Evolutionary conservation across 2,888 invertebrate species (phyloP).

Genomic region (Clostera curtula): DNA sequence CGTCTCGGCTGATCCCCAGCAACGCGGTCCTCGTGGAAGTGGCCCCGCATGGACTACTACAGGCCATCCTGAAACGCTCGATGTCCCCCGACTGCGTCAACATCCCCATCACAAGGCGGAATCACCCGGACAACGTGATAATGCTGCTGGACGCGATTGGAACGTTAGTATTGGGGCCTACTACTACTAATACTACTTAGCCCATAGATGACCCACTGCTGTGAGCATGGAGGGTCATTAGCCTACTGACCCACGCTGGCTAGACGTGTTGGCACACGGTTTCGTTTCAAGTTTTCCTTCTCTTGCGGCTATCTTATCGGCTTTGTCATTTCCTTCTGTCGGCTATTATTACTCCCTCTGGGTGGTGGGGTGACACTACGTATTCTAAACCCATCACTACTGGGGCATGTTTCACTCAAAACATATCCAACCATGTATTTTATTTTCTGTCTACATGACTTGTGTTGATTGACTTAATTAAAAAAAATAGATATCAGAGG

Average conservation of each 20-base stretch:
- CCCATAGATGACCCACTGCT: too few species aligned
- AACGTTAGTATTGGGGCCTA: slow-evolving; percentile 20
- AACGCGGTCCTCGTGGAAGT: slow-evolving; percentile 88
- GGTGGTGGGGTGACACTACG: too few species aligned
- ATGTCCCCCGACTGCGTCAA: slow-evolving; percentile 76
- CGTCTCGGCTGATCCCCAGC: slow-evolving; percentile 80
- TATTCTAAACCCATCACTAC: neutral
- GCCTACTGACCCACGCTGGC: too few species aligned
- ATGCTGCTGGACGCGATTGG: slow-evolving; percentile 74
- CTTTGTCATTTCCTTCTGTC: too few species aligned
- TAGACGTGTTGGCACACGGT: too few species aligned
- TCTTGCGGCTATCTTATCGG: too few species aligned
- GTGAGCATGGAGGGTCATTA: too few species aligned
- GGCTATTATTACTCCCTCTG: too few species aligned
- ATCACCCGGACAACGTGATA: slow-evolving; percentile 73
- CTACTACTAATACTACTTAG: neutral
- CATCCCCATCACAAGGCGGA: slow-evolving; percentile 82
- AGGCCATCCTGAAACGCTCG: slow-evolving; percentile 79
- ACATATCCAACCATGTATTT: neutral
- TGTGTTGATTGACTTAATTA: too few species aligned
- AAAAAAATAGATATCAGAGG: too few species aligned
- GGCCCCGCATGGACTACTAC: slow-evolving; percentile 89
- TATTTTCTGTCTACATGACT: too few species aligned
- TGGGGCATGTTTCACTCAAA: neutral
- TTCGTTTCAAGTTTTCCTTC: too few species aligned